A percentile compares a stretch with the other conserved stretches of the same genome.
Conservation (phyloP, 2,797 vertebrate genomes). For the Aldrovandia affinis region DNA sequence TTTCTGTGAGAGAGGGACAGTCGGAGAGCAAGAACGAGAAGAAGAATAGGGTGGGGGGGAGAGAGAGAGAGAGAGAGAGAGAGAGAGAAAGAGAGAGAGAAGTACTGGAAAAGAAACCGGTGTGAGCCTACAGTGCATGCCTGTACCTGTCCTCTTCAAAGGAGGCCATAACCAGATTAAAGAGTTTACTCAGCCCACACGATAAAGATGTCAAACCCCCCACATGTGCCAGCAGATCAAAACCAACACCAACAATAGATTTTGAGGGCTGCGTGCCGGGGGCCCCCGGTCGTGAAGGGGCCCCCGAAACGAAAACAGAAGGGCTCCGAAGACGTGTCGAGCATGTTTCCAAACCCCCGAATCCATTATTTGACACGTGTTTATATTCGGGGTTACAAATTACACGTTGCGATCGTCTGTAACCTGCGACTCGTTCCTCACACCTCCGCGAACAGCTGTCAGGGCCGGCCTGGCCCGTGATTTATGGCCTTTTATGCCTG, state of each 20-base stretch:
- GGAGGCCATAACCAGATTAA: not conserved
- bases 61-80: not conserved
- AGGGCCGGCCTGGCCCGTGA: not conserved
- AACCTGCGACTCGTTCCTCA: not conserved
- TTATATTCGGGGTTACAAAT: conserved; percentile 9
- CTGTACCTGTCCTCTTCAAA: not conserved
- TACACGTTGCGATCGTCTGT: not conserved
- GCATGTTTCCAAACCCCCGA: conserved; percentile 5
- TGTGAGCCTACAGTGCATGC: not conserved
- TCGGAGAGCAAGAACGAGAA: not conserved
- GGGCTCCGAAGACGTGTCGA: not conserved
- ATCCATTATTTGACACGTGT: conserved; percentile 14
- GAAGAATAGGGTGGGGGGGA: not conserved
- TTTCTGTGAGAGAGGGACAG: not conserved
- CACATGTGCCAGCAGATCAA: not conserved
- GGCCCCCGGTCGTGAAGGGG: not conserved
- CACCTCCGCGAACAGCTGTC: not conserved
- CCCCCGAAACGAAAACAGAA: not conserved
- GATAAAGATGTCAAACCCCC: conserved; percentile 5
- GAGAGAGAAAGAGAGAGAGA: not conserved
- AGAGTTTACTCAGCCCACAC: not conserved
- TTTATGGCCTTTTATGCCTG: not conserved
- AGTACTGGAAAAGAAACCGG: not conserved
- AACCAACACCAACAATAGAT: not conserved
- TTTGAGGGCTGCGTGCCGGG: not conserved